phyloP scores from a whole-genome alignment of 1,140 invertebrate species.

The Calephelis virginiensis region DNA sequence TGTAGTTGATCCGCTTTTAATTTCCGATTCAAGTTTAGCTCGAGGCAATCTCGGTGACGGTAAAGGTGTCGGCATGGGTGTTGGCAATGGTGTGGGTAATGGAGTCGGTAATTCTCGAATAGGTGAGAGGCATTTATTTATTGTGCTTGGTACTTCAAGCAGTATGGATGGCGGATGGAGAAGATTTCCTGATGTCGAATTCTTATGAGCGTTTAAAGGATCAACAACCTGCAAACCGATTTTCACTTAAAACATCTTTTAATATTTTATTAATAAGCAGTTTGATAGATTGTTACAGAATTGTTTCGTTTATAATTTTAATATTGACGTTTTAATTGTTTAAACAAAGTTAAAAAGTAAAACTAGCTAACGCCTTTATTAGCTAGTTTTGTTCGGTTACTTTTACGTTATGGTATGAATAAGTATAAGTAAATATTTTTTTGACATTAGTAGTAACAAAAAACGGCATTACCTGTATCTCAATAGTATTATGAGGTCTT shows the following conservation, averaged over 20 bases:
- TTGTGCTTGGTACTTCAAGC: slow-evolving; percentile 84
- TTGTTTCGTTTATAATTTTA: too few relatives aligned
- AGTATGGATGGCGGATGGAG: slow-evolving; percentile 84
- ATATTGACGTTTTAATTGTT: too few relatives aligned
- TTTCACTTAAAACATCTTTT: too few relatives aligned
- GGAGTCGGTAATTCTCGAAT: slow-evolving; percentile 86
- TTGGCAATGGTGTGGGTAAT: slow-evolving; percentile 83
- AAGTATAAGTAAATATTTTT: too few relatives aligned
- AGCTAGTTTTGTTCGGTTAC: too few relatives aligned
- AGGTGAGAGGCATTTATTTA: slow-evolving; percentile 86
- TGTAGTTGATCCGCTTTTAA: slow-evolving; percentile 51
- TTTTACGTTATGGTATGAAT: too few relatives aligned
- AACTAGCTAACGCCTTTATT: too few relatives aligned
- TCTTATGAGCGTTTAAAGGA: slow-evolving; percentile 81
- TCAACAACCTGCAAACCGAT: slow-evolving; percentile 78
- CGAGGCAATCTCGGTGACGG: slow-evolving; percentile 65
- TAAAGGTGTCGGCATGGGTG: slow-evolving; percentile 83
- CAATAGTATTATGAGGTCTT: slow-evolving; percentile 76
- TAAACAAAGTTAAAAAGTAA: too few relatives aligned
- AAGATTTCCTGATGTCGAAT: slow-evolving; percentile 75
- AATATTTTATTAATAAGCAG: too few relatives aligned
- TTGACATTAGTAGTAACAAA: neutral
- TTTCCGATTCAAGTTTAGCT: slow-evolving; percentile 59
- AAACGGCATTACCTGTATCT: slow-evolving; percentile 77
- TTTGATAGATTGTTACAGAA: too few relatives aligned